A percentile compares a stretch with the other conserved stretches of the same genome.
Evolutionary conservation across 2,888 invertebrate genomes (phyloP).

Genomic region (Phortica okadai): DNA sequence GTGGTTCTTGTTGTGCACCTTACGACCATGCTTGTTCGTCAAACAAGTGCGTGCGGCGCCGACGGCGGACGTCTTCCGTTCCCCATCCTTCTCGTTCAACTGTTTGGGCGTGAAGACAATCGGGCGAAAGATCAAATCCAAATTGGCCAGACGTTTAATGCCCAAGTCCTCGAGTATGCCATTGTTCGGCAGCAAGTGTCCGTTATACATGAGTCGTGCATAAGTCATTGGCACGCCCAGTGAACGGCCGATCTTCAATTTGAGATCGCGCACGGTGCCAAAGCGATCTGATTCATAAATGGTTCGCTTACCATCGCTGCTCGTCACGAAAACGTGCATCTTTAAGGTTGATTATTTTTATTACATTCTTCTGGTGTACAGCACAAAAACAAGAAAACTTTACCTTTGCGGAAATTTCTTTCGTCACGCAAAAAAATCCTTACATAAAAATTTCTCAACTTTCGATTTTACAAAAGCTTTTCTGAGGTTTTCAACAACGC

Average conservation of each 20-base stretch:
- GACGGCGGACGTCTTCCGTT: no score
- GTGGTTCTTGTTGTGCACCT: no score
- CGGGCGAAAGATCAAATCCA: not conserved
- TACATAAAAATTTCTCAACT: no score
- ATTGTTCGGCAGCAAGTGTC: not conserved
- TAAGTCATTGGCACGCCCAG: not conserved
- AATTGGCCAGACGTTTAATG: not conserved
- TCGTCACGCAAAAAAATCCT: no score
- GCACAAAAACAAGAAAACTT: no score
- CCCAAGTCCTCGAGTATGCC: not conserved
- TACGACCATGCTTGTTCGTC: no score
- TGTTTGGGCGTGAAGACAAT: not conserved
- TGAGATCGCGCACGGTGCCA: constrained; percentile 1
- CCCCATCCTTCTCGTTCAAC: not conserved
- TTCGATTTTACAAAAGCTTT: no score
- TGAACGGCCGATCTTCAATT: not conserved
- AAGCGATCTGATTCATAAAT: not conserved
- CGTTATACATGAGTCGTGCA: not conserved
- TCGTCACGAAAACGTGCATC: not conserved
- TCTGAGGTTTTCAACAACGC: no score
- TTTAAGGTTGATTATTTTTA: not conserved
- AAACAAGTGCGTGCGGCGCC: no score
- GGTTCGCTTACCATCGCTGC: not conserved
- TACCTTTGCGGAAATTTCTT: no score
- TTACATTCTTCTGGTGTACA: not conserved